phyloP scores from a whole-genome alignment of 2,113 vertebrate genomes.

The Corythoichthys intestinalis region DNA sequence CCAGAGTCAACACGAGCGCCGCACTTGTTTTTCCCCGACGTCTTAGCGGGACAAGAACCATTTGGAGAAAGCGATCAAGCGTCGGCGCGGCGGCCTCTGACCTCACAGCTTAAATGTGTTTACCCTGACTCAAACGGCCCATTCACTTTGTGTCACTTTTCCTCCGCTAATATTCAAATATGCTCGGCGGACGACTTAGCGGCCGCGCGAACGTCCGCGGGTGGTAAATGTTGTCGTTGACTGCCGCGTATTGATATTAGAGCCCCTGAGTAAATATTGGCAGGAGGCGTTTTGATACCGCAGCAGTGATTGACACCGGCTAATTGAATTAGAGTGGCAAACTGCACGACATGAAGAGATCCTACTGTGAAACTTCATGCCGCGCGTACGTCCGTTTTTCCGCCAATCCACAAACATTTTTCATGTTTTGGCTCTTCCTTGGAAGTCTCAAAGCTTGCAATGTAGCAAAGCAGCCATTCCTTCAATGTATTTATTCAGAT shows the following conservation, averaged over 20 bases:
- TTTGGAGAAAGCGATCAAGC: slow-evolving; percentile 97
- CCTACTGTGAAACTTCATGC: slow-evolving; percentile 35
- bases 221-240: slow-evolving; percentile 66
- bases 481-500: too few species aligned
- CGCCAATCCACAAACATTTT: neutral
- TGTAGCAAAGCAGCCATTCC: too few species aligned
- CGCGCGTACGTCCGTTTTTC: slow-evolving; percentile 20
- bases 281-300: slow-evolving; percentile 55
- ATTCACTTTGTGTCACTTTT: slow-evolving; percentile 75
- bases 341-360: slow-evolving; percentile 55
- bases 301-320: slow-evolving; percentile 57
- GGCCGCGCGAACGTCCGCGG: slow-evolving; percentile 18
- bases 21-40: slow-evolving; percentile 84
- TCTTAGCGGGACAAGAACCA: slow-evolving; percentile 89
- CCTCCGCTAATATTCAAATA: slow-evolving; percentile 72
- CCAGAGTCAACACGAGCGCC: slow-evolving; percentile 88
- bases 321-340: slow-evolving; percentile 66
- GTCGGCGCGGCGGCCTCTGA: slow-evolving; percentile 87
- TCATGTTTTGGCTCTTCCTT: slow-evolving; percentile 15
- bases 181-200: slow-evolving; percentile 38
- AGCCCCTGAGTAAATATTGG: slow-evolving; percentile 66
- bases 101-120: slow-evolving; percentile 93
- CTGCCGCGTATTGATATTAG: slow-evolving; percentile 61
- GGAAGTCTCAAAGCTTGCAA: slow-evolving; percentile 33
- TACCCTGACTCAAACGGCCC: slow-evolving; percentile 82